phyloP scores from a whole-genome alignment of 2,113 vertebrate genomes.

The Sander vitreus region DNA sequence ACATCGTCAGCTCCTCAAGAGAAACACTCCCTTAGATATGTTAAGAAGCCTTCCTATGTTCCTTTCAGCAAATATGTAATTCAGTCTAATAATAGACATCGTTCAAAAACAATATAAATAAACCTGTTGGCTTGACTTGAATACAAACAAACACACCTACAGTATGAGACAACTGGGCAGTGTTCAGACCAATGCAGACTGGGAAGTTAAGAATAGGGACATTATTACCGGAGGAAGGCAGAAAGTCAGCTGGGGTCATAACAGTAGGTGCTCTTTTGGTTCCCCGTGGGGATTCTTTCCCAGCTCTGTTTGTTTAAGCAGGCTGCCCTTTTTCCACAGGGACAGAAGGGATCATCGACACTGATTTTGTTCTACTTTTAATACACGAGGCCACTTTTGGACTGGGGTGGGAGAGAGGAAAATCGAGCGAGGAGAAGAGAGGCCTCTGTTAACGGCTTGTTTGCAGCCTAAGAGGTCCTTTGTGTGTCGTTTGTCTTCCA shows the following conservation, averaged over 20 bases:
- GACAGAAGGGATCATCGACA: slow-evolving; percentile 26
- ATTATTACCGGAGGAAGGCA: slow-evolving; percentile 8
- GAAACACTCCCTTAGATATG: background rate
- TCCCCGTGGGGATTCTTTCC: background rate
- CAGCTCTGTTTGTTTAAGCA: slow-evolving; percentile 40
- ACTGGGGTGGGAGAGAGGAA: slow-evolving; percentile 17
- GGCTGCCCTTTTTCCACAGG: slow-evolving; percentile 26
- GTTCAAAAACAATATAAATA: slow-evolving; percentile 54
- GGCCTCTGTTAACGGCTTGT: slow-evolving; percentile 43
- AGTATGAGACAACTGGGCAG: slow-evolving; percentile 8
- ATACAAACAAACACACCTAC: slow-evolving; percentile 26
- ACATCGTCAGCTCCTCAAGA: background rate
- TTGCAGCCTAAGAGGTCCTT: slow-evolving; percentile 48
- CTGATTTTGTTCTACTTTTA: background rate
- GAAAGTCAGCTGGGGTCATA: background rate
- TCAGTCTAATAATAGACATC: slow-evolving; percentile 70
- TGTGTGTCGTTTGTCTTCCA: slow-evolving; percentile 43
- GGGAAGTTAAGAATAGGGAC: slow-evolving; percentile 23
- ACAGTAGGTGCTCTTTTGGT: background rate
- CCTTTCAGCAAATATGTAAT: slow-evolving; percentile 28
- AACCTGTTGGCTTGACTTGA: background rate
- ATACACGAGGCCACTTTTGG: slow-evolving; percentile 12
- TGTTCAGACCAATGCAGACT: background rate
- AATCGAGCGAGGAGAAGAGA: background rate
- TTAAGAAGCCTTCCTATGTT: slow-evolving; percentile 27